A percentile compares a stretch with the other conserved stretches of the same genome.
Conservation (phyloP, 92 coral and sea anemone species). For the Parazoanthus atlanticus region DNA sequence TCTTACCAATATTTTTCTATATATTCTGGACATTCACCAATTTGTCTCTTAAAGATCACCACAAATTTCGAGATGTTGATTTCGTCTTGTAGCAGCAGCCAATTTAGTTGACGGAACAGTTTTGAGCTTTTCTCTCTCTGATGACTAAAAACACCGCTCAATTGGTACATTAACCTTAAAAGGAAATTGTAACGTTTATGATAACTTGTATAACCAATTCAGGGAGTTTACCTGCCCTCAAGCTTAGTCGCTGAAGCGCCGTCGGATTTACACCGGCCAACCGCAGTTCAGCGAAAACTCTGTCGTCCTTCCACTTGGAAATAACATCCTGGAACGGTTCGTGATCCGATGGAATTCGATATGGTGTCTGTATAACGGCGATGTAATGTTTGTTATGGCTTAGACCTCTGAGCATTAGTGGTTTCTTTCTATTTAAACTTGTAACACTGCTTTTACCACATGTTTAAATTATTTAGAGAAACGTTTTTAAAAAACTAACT, state of each 20-base stretch:
- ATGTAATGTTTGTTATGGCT: not conserved
- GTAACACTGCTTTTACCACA: no score
- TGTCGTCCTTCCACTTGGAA: not conserved
- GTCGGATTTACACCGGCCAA: slow-evolving; percentile 4
- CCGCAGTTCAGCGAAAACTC: slow-evolving; percentile 2
- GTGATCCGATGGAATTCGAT: slow-evolving; percentile 12
- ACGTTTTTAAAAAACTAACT: no score
- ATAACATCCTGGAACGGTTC: slow-evolving; percentile 17
- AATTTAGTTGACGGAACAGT: not conserved
- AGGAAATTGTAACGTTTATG: not conserved
- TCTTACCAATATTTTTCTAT: no score
- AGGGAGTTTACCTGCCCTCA: not conserved
- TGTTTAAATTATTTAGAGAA: no score
- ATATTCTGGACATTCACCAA: no score
- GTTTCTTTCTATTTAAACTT: no score
- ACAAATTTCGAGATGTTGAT: no score
- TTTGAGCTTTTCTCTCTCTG: not conserved
- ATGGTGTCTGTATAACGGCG: not conserved
- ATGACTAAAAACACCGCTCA: not conserved
- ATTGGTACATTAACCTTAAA: not conserved
- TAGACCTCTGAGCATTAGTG: no score
- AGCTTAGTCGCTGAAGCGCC: not conserved
- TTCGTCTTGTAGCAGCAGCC: no score
- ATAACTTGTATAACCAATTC: no score
- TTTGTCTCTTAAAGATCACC: no score